These are phyloP conservation scores for Apeira syringaria DNA, from an alignment of 2,888 invertebrate genomes.

Conservation along the genomic window DNA sequence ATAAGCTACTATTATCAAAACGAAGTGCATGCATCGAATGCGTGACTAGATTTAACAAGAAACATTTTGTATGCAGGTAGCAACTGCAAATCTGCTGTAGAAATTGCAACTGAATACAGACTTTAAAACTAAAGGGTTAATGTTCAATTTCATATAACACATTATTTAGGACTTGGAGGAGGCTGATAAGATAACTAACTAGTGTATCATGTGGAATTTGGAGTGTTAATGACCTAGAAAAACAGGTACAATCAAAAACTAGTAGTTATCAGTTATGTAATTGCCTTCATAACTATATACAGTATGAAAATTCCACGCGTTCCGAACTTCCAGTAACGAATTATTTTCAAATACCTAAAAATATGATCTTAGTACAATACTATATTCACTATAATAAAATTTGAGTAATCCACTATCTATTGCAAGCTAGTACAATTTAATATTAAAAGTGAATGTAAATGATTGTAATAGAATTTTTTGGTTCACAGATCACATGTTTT, in stretches of 20 bases:
- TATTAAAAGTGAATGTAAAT: too few relatives aligned
- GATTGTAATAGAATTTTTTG: too few relatives aligned
- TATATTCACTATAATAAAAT: too few relatives aligned
- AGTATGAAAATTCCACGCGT: background rate
- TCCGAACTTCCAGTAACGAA: background rate
- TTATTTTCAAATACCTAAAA: too few relatives aligned
- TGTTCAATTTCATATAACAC: conserved; percentile 2
- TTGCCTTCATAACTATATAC: background rate
- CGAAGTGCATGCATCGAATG: conserved; percentile 9
- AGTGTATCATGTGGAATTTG: conserved; percentile 3
- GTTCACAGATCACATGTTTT: too few relatives aligned
- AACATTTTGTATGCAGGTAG: conserved; percentile 9
- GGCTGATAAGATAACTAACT: conserved; percentile 15
- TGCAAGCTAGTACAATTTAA: too few relatives aligned
- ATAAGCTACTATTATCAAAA: conserved; percentile 11
- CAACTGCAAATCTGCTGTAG: conserved; percentile 7
- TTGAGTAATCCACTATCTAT: too few relatives aligned
- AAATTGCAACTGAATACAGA: background rate
- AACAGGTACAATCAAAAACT: conserved; percentile 3
- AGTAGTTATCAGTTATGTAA: conserved; percentile 4
- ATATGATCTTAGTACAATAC: too few relatives aligned
- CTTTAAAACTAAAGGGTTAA: conserved; percentile 5
- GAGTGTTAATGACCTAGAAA: conserved; percentile 18
- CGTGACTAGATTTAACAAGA: conserved; percentile 16
- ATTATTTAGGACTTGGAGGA: background rate